Conservation (phyloP, 2,888 invertebrate genomes). For the Ellobium chinense region DNA sequence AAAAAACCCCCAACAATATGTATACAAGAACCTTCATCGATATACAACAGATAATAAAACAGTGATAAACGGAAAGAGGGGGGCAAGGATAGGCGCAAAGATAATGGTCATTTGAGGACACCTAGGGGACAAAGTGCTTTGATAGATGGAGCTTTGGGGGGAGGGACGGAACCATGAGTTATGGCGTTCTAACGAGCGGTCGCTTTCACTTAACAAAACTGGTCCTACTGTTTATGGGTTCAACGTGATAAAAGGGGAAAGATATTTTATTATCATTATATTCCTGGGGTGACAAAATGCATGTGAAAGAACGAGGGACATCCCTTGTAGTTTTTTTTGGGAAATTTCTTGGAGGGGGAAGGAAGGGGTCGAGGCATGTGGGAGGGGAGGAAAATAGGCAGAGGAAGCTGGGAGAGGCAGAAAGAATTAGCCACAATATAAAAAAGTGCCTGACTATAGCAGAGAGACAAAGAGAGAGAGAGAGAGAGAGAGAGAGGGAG, state of each 20-base stretch:
- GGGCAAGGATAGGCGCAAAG: background rate
- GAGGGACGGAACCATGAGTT: background rate
- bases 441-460: too few species aligned
- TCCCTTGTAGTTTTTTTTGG: too few species aligned
- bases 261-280: background rate
- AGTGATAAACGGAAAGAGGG: background rate
- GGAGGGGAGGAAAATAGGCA: background rate
- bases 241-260: background rate
- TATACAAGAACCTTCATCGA: too few species aligned
- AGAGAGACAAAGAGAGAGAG: background rate
- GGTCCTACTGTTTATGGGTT: background rate
- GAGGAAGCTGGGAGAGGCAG: too few species aligned
- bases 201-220: background rate
- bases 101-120: background rate
- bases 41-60: background rate
- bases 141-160: background rate
- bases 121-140: background rate
- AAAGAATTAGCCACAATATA: too few species aligned
- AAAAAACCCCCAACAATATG: too few species aligned
- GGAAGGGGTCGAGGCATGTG: background rate
- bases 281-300: background rate
- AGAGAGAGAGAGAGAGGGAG: too few species aligned
- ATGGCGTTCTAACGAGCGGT: background rate
- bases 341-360: background rate
- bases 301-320: background rate